Conservation (phyloP, 2,797 vertebrate genomes). For the Aplochiton taeniatus region DNA sequence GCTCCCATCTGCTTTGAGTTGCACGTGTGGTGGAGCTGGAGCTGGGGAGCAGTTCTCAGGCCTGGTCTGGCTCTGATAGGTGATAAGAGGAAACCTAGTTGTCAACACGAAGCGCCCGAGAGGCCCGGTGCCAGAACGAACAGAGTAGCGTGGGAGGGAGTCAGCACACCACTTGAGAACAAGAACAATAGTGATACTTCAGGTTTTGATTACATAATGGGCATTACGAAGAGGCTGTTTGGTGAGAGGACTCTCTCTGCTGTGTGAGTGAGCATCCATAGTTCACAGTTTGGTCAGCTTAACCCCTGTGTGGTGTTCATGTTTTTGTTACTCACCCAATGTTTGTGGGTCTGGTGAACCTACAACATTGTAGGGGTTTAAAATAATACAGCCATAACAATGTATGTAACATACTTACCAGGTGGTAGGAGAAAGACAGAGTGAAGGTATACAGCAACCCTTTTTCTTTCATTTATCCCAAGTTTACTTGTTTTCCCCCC, state of each 20-base stretch:
- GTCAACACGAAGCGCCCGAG: conserved; percentile 45
- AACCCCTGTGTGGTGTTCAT: too few species aligned
- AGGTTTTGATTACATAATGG: conserved; percentile 9
- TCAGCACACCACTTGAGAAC: conserved; percentile 20
- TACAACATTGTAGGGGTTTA: too few species aligned
- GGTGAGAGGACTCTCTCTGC: not conserved
- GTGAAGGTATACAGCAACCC: too few species aligned
- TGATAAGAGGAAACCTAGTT: conserved; percentile 67
- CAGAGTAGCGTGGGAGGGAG: conserved; percentile 20
- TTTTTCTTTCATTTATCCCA: too few species aligned
- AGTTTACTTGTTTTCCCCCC: too few species aligned
- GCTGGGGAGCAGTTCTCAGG: conserved; percentile 33
- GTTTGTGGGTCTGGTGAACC: too few species aligned
- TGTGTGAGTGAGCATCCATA: conserved; percentile 1
- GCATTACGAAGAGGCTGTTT: conserved; percentile 1
- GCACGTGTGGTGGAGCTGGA: conserved; percentile 22
- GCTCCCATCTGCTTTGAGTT: conserved; percentile 66
- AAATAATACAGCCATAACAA: too few species aligned
- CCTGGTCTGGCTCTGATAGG: conserved; percentile 73
- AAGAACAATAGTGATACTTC: conserved; percentile 7
- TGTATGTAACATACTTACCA: too few species aligned
- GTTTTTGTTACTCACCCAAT: too few species aligned
- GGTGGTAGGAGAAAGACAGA: too few species aligned
- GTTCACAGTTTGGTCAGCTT: conserved; percentile 16
- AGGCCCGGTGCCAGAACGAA: conserved; percentile 42